Evolutionary conservation across 2,797 vertebrate genomes (phyloP), one percentile per base, ranked within the genome.

Genomic region (Platyrinchus mystaceus): DNA sequence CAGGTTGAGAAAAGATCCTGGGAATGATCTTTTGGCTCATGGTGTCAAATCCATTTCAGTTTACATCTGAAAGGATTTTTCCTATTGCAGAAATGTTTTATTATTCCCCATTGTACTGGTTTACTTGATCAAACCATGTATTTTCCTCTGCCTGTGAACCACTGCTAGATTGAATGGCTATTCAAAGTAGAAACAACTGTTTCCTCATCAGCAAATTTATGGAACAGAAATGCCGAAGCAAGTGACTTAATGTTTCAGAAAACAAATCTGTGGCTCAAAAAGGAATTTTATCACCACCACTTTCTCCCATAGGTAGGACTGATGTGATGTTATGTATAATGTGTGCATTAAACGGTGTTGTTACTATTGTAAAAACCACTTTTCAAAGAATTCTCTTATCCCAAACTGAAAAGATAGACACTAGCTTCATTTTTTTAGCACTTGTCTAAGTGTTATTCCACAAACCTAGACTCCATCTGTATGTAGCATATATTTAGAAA

Each of bases 371-470:
- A 74, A 87, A 82, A 80, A 49, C 0, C 7, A 60, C 22, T 56
- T 78, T 24, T 37, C 39, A 16, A n/a, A 68, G 50, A 50, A 41
- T 64, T 60, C 74, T 80, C 75, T 53, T n/a, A 59, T 52, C 9
- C 32, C 37, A 30, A 70, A 63, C 71, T 84, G 66, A 80, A 76
- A 96, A 92, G 58, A 74, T 58, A 90, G 70, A 53, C 12, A 1
- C n/a, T 67, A 90, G 79, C 49, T 90, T 91, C 30, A 76, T 93
- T 97, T 93, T 92, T 67, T 93, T 95, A 88, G 32, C 94, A 90
- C 87, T 94, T 96, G 49, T 68, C 68, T 84, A 94, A 95, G 90
- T 94, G 95, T 96, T 96, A 96, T 88, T 90, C 89, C 94, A 96
- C 96, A 97, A 94, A 87, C 43, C 60, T 76, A 94, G 87, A 91